These are phyloP conservation scores for Cephus sareptanus DNA, from an alignment of 2,888 invertebrate species.

Conservation along the genomic window DNA sequence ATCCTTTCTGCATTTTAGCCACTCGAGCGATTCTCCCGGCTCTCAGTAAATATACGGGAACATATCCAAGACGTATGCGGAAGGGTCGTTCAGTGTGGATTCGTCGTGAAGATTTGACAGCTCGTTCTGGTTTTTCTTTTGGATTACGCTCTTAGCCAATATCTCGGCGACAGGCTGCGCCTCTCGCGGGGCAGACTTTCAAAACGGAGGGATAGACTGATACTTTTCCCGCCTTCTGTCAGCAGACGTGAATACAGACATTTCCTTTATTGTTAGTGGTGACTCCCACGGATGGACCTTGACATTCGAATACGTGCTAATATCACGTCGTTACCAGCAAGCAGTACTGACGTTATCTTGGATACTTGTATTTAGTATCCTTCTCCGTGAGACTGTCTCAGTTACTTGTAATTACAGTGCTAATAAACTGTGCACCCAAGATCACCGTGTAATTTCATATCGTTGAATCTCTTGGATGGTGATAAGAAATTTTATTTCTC, in stretches of 20 bases:
- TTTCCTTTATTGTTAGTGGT: background rate
- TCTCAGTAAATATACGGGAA: background rate
- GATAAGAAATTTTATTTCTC: background rate
- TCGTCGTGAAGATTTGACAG: background rate
- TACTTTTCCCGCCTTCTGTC: slow-evolving; percentile 6
- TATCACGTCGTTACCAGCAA: background rate
- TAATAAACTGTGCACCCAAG: background rate
- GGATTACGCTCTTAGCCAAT: background rate
- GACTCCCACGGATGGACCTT: background rate
- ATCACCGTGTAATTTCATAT: background rate
- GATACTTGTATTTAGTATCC: background rate
- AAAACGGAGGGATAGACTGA: background rate
- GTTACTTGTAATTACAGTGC: background rate
- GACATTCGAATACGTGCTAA: background rate
- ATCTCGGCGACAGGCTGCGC: background rate
- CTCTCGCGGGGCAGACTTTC: background rate
- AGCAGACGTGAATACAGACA: background rate
- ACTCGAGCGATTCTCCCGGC: background rate
- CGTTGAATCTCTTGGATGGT: background rate
- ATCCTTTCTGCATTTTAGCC: background rate
- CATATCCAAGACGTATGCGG: background rate
- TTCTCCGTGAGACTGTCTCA: background rate
- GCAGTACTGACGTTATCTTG: background rate
- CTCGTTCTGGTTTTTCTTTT: background rate
- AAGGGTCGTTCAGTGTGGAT: background rate